These are phyloP conservation scores for Arge pagana DNA, from an alignment of 2,888 invertebrate genomes.

Conservation along the genomic window DNA sequence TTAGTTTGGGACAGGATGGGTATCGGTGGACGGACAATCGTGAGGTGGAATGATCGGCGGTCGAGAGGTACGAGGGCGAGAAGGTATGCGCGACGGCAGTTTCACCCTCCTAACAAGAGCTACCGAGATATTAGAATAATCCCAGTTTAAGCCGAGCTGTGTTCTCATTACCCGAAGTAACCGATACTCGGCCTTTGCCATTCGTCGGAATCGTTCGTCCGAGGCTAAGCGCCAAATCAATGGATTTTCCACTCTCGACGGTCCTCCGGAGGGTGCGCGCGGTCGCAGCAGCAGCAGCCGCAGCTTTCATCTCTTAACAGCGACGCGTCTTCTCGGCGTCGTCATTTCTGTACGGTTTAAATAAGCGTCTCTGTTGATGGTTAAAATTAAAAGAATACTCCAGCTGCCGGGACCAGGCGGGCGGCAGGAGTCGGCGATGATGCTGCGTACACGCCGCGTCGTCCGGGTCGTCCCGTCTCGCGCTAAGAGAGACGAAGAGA, in stretches of 20 bases:
- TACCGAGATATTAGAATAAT: not conserved
- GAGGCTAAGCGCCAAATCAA: slow-evolving; percentile 36
- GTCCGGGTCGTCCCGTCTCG: not conserved
- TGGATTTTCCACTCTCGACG: not conserved
- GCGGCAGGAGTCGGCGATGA: no score
- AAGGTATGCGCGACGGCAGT: no score
- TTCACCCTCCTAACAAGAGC: not conserved
- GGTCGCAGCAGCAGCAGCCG: not conserved
- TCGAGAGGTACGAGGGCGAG: no score
- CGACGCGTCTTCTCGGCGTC: no score
- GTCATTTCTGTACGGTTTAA: no score
- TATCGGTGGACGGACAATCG: no score
- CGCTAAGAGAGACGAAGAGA: slow-evolving; percentile 2
- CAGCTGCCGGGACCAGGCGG: slow-evolving; percentile 16
- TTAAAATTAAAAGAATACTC: slow-evolving; percentile 15
- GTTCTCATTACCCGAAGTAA: slow-evolving; percentile 35
- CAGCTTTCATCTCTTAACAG: no score
- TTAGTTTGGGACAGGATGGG: no score
- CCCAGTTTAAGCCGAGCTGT: slow-evolving; percentile 4
- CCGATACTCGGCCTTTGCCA: slow-evolving; percentile 38
- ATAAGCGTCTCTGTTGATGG: not conserved
- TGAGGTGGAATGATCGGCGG: no score
- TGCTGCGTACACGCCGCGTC: not conserved
- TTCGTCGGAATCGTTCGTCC: slow-evolving; percentile 35
- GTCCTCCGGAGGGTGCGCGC: not conserved